Conservation (phyloP, 1,140 invertebrate species). For the Pectinophora gossypiella region DNA sequence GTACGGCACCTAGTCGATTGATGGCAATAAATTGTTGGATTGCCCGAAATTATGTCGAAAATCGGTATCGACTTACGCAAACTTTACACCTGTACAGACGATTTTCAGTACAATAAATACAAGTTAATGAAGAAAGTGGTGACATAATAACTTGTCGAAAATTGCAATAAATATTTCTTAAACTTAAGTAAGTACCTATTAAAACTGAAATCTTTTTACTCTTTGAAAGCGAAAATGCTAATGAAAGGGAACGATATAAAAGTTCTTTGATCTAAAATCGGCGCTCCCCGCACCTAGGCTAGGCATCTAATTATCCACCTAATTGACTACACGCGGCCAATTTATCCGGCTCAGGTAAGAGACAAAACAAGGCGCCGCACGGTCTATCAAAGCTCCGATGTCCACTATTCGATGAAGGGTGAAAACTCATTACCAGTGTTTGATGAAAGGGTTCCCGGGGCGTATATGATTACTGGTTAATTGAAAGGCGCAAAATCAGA, state of each 20-base stretch:
- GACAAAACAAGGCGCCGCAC: slow-evolving; percentile 48
- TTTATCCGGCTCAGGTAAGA: slow-evolving; percentile 49
- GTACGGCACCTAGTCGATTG: too few relatives aligned
- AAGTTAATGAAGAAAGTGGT: too few relatives aligned
- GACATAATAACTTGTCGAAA: too few relatives aligned
- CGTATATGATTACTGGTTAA: slow-evolving; percentile 73
- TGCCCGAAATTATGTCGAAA: too few relatives aligned
- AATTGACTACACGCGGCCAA: slow-evolving; percentile 43
- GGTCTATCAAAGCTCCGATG: slow-evolving; percentile 53
- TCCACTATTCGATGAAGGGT: slow-evolving; percentile 65
- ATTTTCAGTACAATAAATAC: too few relatives aligned
- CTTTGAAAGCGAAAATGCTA: too few relatives aligned
- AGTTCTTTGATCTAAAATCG: not conserved
- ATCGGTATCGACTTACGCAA: not conserved
- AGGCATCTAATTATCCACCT: slow-evolving; percentile 5
- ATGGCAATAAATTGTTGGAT: too few relatives aligned
- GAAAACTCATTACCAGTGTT: slow-evolving; percentile 71
- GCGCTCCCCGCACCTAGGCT: not conserved
- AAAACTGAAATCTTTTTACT: too few relatives aligned
- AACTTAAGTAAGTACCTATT: too few relatives aligned
- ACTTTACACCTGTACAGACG: not conserved
- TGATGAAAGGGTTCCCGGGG: slow-evolving; percentile 66
- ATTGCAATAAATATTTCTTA: too few relatives aligned
- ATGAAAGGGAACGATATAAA: not conserved
- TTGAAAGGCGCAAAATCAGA: slow-evolving; percentile 70